Evolutionary conservation across 1,140 invertebrate species (phyloP).

Genomic region (Atta texana): DNA sequence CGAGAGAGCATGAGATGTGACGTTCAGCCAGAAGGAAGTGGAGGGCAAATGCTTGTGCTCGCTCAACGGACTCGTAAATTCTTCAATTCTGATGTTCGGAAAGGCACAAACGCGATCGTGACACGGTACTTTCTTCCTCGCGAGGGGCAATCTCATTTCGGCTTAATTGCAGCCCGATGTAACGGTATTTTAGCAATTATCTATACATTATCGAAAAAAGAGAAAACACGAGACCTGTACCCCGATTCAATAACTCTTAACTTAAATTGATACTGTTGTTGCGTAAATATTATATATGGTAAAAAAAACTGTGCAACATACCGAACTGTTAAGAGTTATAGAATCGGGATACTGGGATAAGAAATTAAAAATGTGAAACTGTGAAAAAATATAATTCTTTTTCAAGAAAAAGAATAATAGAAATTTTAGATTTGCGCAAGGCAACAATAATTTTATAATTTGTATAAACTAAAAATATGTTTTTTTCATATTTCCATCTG

Average conservation of each 20-base stretch:
- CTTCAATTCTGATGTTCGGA: conserved; percentile 72
- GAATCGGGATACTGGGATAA: neutral
- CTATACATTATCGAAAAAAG: neutral
- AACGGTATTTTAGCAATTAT: conserved; percentile 3
- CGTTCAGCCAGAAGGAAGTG: conserved; percentile 22
- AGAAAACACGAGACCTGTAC: neutral
- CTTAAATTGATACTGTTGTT: too few species aligned
- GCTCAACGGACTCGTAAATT: conserved; percentile 72
- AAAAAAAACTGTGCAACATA: too few species aligned
- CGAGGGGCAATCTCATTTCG: conserved; percentile 44
- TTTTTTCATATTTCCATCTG: neutral
- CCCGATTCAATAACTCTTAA: too few species aligned
- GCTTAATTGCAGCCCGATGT: conserved; percentile 61
- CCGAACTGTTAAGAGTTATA: too few species aligned
- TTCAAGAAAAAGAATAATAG: neutral
- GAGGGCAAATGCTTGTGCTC: conserved; percentile 59
- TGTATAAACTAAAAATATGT: neutral
- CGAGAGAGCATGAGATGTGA: conserved; percentile 57
- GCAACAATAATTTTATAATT: neutral
- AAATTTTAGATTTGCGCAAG: neutral
- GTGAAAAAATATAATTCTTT: neutral
- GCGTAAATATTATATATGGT: too few species aligned
- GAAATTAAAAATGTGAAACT: neutral
- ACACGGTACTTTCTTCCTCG: conserved; percentile 24
- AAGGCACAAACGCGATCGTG: conserved; percentile 60